Evolutionary conservation across 2,888 invertebrate species (phyloP), one percentile per base, ranked within the genome.

Genomic region (Cheilosia grossa): DNA sequence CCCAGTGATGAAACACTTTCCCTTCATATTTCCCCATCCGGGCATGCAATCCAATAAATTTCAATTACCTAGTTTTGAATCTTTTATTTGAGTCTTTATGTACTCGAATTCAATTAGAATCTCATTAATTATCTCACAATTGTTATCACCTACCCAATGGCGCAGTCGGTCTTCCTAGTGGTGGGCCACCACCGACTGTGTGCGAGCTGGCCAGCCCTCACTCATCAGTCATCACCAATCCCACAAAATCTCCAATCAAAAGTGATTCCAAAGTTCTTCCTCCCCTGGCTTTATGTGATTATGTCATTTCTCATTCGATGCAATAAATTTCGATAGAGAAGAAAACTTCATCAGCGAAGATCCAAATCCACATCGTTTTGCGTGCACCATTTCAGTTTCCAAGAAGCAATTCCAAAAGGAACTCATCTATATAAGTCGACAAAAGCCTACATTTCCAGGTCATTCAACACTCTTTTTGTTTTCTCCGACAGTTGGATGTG

Each of bases 371-470:
- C 69, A 73, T 79, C 67, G 61, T 73, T 59, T 67, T 58, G 66
- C 53, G 80, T 61, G 80, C 49, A 74, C 40, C 47, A 21, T 47
- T 74, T 49, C 49, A 10, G 24, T 53, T 56, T 63, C 56, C 56
- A 47, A 37, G 37, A 37, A 37, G 4, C 13, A 13, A 37, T 37
- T 37, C 37, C 37, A 37, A 37, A 40, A 70, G 37, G 42, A 80
- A 24, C 44, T 19, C 27, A 42, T 33, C 37, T 44, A 44, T 37
- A 37, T 13, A 9, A 13, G 30, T 37, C 54, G 59, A 33, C 53
- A 78, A 73, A 78, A 58, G 33, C 30, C 69, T 70, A 59, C 42
- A 61, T 79, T 83, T 83, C 61, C 80, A 83, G 70, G 70, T 80
- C 83, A 83, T 83, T 74, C 83, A 83, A 80, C 80, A 83, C 67